These are phyloP conservation scores for Dendrocopos noguchii DNA, from an alignment of 2,113 vertebrate species.

Conservation along the genomic window DNA sequence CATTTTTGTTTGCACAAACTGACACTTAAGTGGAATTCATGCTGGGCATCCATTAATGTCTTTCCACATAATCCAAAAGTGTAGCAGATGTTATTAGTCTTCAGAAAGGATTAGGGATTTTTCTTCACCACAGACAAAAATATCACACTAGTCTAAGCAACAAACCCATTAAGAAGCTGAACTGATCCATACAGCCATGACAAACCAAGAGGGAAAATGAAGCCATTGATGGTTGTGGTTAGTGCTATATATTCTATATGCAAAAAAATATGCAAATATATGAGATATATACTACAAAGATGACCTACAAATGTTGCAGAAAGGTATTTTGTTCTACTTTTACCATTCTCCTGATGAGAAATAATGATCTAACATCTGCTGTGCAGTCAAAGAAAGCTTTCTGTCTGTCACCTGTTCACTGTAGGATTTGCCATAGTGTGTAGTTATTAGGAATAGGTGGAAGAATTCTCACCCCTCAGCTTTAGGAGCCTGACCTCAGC, in stretches of 20 bases:
- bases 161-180: background rate
- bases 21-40: conserved; percentile 80
- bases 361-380: conserved; percentile 17
- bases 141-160: background rate
- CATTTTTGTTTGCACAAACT: conserved; percentile 75
- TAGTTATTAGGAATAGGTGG: background rate
- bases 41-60: conserved; percentile 21
- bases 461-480: background rate
- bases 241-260: background rate
- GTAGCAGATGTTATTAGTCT: conserved; percentile 21
- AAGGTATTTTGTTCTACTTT: background rate
- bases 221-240: background rate
- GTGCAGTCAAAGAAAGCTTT: conserved; percentile 18
- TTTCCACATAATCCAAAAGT: conserved; percentile 1
- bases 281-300: background rate
- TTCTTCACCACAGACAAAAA: background rate
- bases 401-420: background rate
- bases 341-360: conserved; percentile 7
- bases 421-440: background rate
- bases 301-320: background rate
- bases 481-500: background rate
- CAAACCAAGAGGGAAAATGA: background rate
- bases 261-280: no score
- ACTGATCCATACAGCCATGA: background rate
- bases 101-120: conserved; percentile 10